Base-by-base conservation (phyloP, 2,888 invertebrate genomes). In the Nematopogon swammerdamellus region DNA sequence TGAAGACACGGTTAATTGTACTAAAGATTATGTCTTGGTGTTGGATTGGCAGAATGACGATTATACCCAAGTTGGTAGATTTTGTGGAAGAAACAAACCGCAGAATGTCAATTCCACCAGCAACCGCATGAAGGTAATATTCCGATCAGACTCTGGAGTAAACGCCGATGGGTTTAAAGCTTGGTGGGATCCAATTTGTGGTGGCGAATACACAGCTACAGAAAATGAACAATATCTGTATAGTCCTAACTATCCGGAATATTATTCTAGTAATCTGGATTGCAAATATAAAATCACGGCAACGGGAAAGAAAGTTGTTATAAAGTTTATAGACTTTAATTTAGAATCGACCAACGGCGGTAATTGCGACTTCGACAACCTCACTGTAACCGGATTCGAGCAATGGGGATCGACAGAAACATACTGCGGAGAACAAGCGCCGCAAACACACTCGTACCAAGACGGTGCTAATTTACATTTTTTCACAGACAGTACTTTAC, bases 221-320 rank as follows among this genome's bases (percentile, higher is more conserved):
- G 63, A 60, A 14, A 63, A 63, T 20, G 64, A 74, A 52, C 80
- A 82, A 59, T 65, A 68, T 44, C 66, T 95, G n/a, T 73, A 75
- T 19, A 90, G 90, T 60, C 95, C 95, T 0, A 85, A 86, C 45
- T 93, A 86, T 72, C 92, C 93, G 2, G 54, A 56, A 1, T 55
- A 59, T 19, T 95, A 95, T 63, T 72, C 71, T 5, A 60, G 70
- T 14, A 72, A 75, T 55, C 61, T 85, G 11, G 59, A 72, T 47
- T 95, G 94, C 62, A 74, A 80, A 47, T 93, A 91, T 59, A 82
- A 82, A 36, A 82, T 94, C 50, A 49, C 60, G 2, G 70, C 79
- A 2, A 69, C 75, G 0, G 58, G 63, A 3, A 61, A 73, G 14
- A 70, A 75, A 49, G 66, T 83, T 36, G 61, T 76, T 8, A 59